A percentile compares a stretch with the other conserved stretches of the same genome.
phyloP scores from a whole-genome alignment of 2,797 vertebrate genomes.

The Phataginus tricuspis region DNA sequence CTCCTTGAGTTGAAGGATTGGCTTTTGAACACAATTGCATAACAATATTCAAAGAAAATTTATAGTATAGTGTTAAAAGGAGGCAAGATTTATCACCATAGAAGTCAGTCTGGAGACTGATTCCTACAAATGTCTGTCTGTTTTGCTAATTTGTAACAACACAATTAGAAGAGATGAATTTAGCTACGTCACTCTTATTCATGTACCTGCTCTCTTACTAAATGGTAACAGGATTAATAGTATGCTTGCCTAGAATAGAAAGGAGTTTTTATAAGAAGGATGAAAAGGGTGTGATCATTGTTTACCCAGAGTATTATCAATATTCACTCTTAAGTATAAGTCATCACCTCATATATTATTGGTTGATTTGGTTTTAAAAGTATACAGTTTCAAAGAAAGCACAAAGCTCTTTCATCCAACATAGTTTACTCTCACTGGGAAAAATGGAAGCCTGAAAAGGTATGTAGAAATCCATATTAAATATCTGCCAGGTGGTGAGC shows the following conservation, averaged over 20 bases:
- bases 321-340: neutral
- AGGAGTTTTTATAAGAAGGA: neutral
- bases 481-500: neutral
- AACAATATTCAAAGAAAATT: constrained; percentile 53
- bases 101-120: constrained; percentile 3
- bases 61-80: constrained; percentile 5
- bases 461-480: constrained; percentile 35
- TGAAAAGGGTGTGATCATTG: neutral
- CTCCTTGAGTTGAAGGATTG: constrained; percentile 32
- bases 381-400: neutral
- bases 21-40: constrained; percentile 25
- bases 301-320: neutral
- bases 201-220: neutral
- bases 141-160: constrained; percentile 26
- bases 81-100: neutral
- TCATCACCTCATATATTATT: neutral
- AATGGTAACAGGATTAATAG: constrained; percentile 1
- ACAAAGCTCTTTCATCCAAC: constrained; percentile 29
- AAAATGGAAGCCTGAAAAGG: constrained; percentile 41
- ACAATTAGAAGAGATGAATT: constrained; percentile 10
- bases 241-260: constrained; percentile 6
- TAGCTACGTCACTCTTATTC: neutral
- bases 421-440: constrained; percentile 11
- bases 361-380: constrained; percentile 42
- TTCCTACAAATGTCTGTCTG: constrained; percentile 15